Base-by-base conservation (phyloP, 2,113 vertebrate genomes). In the Limnothrissa miodon region DNA sequence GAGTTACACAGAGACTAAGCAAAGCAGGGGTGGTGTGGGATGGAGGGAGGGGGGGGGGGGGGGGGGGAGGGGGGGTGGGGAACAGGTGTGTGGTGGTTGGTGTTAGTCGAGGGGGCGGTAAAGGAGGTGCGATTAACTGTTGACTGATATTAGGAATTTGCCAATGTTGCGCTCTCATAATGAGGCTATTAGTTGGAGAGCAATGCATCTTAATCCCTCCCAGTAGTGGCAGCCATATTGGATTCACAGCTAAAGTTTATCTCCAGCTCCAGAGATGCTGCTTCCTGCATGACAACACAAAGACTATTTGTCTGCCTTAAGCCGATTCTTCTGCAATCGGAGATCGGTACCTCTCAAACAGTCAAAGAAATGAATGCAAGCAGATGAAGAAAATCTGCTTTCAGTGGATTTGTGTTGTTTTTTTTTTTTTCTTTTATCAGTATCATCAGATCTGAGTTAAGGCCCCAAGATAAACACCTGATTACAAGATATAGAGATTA, bases 141-240 rank as follows among this genome's bases (percentile, higher is more conserved):
- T 91, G 90, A 92, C 88, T 87, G 90, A 91, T 90, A 89, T 85
- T 84, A 78, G 85, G 89, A 89, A 91, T 91, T 87, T 88, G 89
- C 90, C 85, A 78, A 83, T 85, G 87, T 85, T 79, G 23, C 84
- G 0, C 81, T 83, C 80, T 89, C 74, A 86, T 91, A 92, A 93
- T 92, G 86, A 88, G 87, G 89, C 91, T 89, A 90, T 94, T 91
- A 93, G 89, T 82, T 78, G 83, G 84, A 87, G 83, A 85, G 79
- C 87, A 86, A 89, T 84, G 89, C 85, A 79, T 88, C 82, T 85
- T 90, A 91, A 92, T 92, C 90, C 89, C 74, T 80, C 87, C 87
- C 87, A 85, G 82, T 33, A 84, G 89, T 85, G 5, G 45, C 45
- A 80, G 82, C 56, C 1, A 5, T 39, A 78, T 74, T 80, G 59